Evolutionary conservation across 1,140 invertebrate genomes (phyloP).

Genomic region (Protaetia brevitarsis): DNA sequence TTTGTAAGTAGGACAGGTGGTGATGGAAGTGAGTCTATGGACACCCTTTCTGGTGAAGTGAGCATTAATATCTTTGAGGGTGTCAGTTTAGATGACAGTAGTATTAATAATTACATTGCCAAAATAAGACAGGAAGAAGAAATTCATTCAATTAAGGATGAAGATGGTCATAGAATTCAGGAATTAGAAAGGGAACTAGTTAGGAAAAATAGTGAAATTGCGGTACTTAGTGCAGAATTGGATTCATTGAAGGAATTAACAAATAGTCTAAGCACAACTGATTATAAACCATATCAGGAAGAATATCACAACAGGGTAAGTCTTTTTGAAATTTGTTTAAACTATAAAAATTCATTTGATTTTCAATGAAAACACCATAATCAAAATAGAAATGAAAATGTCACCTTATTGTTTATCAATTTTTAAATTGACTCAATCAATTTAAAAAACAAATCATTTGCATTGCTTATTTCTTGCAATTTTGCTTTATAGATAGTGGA

Average conservation of each 20-base stretch:
- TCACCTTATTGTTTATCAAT: no score
- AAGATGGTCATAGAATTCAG: slow-evolving; percentile 42
- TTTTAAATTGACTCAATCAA: no score
- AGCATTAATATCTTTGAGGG: slow-evolving; percentile 45
- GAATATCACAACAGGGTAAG: slow-evolving; percentile 48
- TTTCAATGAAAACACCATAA: no score
- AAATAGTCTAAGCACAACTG: slow-evolving; percentile 50
- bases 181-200: slow-evolving; percentile 48
- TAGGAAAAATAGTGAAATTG: slow-evolving; percentile 49
- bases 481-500: slow-evolving; percentile 56
- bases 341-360: background rate
- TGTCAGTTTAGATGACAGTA: slow-evolving; percentile 43
- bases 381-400: no score
- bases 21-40: slow-evolving; percentile 2
- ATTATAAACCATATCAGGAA: slow-evolving; percentile 53
- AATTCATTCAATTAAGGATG: background rate
- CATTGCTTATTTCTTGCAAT: background rate
- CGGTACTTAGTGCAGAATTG: slow-evolving; percentile 49
- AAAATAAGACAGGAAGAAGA: slow-evolving; percentile 16
- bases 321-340: background rate
- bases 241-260: slow-evolving; percentile 46
- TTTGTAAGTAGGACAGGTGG: slow-evolving; percentile 35
- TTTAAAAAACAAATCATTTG: background rate
- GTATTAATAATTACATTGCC: slow-evolving; percentile 36
- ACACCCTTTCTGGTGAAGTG: slow-evolving; percentile 35